A percentile compares a stretch with the other conserved stretches of the same genome.
These are phyloP conservation scores for Onthophagus taurus DNA, from an alignment of 1,140 invertebrate species.

Conservation along the genomic window DNA sequence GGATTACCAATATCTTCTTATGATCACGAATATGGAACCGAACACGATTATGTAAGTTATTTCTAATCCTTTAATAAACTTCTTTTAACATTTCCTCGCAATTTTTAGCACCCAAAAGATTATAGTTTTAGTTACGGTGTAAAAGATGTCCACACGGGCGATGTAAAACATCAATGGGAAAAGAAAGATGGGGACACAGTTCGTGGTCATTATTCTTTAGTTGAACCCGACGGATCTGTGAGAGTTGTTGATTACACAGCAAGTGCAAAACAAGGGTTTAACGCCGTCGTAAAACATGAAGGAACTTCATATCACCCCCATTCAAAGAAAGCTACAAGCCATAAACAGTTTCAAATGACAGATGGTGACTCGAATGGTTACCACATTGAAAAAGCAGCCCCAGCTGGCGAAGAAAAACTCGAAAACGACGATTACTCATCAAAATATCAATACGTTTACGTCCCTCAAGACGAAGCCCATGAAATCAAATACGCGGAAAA, in stretches of 20 bases:
- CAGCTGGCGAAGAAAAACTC: neutral
- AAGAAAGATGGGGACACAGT: constrained; percentile 32
- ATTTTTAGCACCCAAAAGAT: constrained; percentile 4
- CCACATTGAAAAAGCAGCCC: neutral
- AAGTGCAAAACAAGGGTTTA: constrained; percentile 44
- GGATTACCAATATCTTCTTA: too few relatives aligned
- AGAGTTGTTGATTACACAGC: constrained; percentile 48
- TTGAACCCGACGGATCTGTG: constrained; percentile 47
- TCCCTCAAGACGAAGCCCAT: constrained; percentile 4
- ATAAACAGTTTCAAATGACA: constrained; percentile 3
- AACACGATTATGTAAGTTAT: too few relatives aligned
- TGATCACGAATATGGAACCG: too few relatives aligned
- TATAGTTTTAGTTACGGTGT: constrained; percentile 68
- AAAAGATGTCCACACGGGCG: constrained; percentile 60
- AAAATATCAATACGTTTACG: constrained; percentile 4
- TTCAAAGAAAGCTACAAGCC: constrained; percentile 2
- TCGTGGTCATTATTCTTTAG: constrained; percentile 33
- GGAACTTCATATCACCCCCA: constrained; percentile 23
- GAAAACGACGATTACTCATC: neutral
- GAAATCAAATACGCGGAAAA: neutral
- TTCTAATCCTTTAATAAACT: too few relatives aligned
- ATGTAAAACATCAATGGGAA: constrained; percentile 46
- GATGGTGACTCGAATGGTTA: neutral
- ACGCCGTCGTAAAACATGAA: constrained; percentile 32
- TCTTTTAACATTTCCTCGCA: neutral